These are phyloP conservation scores for Vulpes ferrilata DNA, from an alignment of 2,113 vertebrate species.

Conservation along the genomic window DNA sequence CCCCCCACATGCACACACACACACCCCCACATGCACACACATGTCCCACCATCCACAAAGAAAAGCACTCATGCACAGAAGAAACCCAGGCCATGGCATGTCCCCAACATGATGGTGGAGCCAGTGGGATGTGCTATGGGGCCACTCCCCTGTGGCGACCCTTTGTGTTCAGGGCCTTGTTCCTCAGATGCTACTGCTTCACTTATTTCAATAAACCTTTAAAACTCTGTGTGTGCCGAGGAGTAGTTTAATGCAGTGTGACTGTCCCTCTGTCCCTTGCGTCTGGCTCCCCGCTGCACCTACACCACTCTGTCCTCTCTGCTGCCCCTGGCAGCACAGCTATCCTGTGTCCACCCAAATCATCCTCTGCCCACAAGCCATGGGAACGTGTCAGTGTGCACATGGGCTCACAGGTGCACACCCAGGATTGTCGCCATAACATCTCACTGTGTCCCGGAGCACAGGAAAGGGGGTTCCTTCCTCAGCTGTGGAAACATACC, in stretches of 20 bases:
- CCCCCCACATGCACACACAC: too few species aligned
- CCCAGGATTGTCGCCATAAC: not conserved
- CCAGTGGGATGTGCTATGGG: fast-evolving
- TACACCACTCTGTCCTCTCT: not conserved
- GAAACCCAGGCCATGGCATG: fast-evolving
- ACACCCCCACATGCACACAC: too few species aligned
- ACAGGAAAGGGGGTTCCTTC: not conserved
- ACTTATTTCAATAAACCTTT: not conserved
- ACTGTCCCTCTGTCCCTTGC: not conserved
- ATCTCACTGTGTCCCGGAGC: fast-evolving
- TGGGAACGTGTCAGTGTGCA: fast-evolving
- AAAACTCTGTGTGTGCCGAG: not conserved
- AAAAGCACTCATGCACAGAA: not conserved
- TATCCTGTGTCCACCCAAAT: fast-evolving
- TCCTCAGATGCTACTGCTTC: not conserved
- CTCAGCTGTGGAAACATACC: not conserved
- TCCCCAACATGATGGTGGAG: fast-evolving
- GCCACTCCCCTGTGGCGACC: fast-evolving
- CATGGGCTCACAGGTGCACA: fast-evolving
- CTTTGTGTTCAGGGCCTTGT: fast-evolving
- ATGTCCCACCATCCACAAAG: fast-evolving
- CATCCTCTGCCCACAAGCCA: not conserved
- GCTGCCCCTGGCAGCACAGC: not conserved
- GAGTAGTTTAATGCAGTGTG: fast-evolving
- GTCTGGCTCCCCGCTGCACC: not conserved